Base-by-base conservation (phyloP, 2,888 invertebrate species). In the Brachypterus glaber region DNA sequence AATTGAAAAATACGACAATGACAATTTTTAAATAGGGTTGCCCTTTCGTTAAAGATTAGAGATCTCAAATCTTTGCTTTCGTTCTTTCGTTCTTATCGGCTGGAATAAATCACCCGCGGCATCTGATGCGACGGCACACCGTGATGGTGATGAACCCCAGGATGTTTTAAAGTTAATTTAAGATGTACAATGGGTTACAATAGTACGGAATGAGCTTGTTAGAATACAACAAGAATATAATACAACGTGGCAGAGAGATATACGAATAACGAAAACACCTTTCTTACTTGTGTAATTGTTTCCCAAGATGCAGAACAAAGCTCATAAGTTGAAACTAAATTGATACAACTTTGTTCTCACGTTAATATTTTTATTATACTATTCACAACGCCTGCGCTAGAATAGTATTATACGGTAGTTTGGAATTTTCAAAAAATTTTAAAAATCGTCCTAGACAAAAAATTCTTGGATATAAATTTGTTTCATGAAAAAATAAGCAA, bases 181-280 rank as follows among this genome's bases (percentile, higher is more conserved):
- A 44, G 47, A 44, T 33, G 55, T 56, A 61, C 61, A 62, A 62
- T 60, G 55, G 59, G 58, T 55, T 57, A 59, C 58, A 59, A 58
- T 58, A 46, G 58, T 47, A 48, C 52, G 53, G 54, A 59, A 61
- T 57, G 59, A 59, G 58, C 59, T 60, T 57, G 59, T 60, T 60
- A 58, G 53, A 27, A 9, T 11, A 37, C 36, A 40, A 40, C 36
- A 11, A 16, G 35, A 39, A 44, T 44, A 57, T 57, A 59, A 59
- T 59, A 51, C 54, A 51, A 53, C 53, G 50, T 57, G 58, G 58
- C 58, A 57, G 45, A 24, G 41, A 41, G 40, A 44, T n/a, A n/a
- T 44, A 42, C 41, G 43, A 45, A 29, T 46, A 44, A 46, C 41
- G 46, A 48, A 49, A 49, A 49, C 48, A 52, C 49, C 48, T 50